A percentile compares a stretch with the other conserved stretches of the same genome.
Conservation (phyloP, 2,113 vertebrate genomes). For the Corythoichthys intestinalis region DNA sequence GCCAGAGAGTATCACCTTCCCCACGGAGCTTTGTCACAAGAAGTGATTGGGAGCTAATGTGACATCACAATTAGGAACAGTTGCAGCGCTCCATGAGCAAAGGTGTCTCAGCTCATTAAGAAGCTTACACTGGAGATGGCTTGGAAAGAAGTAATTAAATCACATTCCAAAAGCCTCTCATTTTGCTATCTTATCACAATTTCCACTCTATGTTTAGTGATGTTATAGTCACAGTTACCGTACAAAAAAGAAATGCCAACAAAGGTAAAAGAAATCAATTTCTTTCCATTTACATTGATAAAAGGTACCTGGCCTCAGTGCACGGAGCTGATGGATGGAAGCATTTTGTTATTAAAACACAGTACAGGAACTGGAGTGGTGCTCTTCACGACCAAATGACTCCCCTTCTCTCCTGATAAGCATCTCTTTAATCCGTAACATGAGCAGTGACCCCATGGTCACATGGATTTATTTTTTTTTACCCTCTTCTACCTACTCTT, state of each 20-base stretch:
- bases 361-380: conserved; percentile 3
- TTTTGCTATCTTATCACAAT: background rate
- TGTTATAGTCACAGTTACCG: background rate
- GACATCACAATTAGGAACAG: conserved; percentile 69
- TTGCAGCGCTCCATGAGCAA: conserved; percentile 50
- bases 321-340: background rate
- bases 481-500: background rate
- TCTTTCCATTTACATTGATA: background rate
- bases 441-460: conserved; percentile 54
- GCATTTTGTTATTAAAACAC: conserved; percentile 33
- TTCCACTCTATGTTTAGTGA: background rate
- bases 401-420: conserved; percentile 43
- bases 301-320: background rate
- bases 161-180: conserved; percentile 36
- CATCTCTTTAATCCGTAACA: conserved; percentile 59
- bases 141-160: conserved; percentile 64
- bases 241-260: background rate
- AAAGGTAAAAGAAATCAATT: background rate
- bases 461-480: background rate
- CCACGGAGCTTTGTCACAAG: conserved; percentile 63
- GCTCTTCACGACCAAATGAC: background rate
- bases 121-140: conserved; percentile 61
- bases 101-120: conserved; percentile 71
- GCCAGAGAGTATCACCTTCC: conserved; percentile 12
- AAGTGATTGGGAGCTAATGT: conserved; percentile 69